Conservation (phyloP, 1,140 invertebrate species). For the Psilanteris sp. region DNA sequence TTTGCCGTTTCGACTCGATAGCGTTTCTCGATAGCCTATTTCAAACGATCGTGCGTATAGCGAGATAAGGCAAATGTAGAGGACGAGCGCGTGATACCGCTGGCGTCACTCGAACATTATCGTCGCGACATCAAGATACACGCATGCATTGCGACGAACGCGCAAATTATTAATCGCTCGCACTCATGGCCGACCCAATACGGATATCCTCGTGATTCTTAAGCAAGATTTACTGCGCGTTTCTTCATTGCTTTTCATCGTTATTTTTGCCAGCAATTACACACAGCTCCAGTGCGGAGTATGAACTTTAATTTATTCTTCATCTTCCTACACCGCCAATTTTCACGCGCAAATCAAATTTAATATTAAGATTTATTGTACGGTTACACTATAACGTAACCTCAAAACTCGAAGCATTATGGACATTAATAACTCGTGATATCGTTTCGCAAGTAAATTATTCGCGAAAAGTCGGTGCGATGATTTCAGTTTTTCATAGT, state of each 20-base stretch:
- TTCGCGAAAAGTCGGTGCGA: too few relatives aligned
- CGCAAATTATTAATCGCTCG: slow-evolving; percentile 38
- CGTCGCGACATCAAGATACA: slow-evolving; percentile 30
- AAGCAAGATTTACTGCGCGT: slow-evolving; percentile 30
- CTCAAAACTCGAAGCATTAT: too few relatives aligned
- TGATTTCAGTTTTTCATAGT: too few relatives aligned
- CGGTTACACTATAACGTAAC: too few relatives aligned
- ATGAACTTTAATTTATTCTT: too few relatives aligned
- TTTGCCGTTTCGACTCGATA: slow-evolving; percentile 60
- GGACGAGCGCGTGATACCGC: slow-evolving; percentile 16
- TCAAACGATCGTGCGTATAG: slow-evolving; percentile 39
- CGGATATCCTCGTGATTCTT: not conserved
- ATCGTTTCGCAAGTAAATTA: too few relatives aligned
- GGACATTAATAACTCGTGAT: too few relatives aligned
- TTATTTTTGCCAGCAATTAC: not conserved
- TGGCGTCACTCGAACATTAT: slow-evolving; percentile 50
- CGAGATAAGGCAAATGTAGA: slow-evolving; percentile 15
- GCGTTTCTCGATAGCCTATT: slow-evolving; percentile 54
- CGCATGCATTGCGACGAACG: slow-evolving; percentile 16
- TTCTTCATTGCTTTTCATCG: slow-evolving; percentile 18
- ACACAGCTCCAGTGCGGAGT: too few relatives aligned
- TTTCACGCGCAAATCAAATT: too few relatives aligned
- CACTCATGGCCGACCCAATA: slow-evolving; percentile 4
- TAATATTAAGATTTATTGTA: too few relatives aligned
- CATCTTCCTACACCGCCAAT: too few relatives aligned